phyloP scores from a whole-genome alignment of 2,888 invertebrate genomes.

The Drosophila anomalata region DNA sequence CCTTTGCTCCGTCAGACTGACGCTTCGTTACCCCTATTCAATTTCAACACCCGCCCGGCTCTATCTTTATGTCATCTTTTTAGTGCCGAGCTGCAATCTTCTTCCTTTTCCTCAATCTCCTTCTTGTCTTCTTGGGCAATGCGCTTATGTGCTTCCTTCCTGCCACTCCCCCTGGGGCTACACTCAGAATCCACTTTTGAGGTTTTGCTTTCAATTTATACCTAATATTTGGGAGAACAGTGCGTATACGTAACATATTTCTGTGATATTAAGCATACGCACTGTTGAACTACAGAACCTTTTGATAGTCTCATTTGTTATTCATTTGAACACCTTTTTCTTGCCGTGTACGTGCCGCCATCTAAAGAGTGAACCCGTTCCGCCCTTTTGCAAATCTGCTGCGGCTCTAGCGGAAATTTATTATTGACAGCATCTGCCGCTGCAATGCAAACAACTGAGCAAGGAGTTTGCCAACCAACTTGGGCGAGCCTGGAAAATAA shows the following conservation, averaged over 20 bases:
- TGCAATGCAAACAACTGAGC: conserved; percentile 73
- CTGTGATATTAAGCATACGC: not conserved
- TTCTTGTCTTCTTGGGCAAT: conserved; percentile 55
- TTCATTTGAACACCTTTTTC: conserved; percentile 1
- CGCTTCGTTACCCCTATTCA: conserved; percentile 66
- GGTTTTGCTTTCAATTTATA: not conserved
- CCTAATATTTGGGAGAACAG: not conserved
- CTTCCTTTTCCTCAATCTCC: conserved; percentile 20
- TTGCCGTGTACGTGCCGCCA: conserved; percentile 34
- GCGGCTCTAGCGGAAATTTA: conserved; percentile 80
- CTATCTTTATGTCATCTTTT: conserved; percentile 74
- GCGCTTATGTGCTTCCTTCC: conserved; percentile 76
- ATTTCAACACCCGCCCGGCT: conserved; percentile 69
- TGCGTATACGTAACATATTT: not conserved
- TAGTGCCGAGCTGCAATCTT: conserved; percentile 63
- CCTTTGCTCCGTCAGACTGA: conserved; percentile 8
- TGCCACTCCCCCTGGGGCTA: conserved; percentile 40
- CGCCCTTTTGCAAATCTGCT: conserved; percentile 70
- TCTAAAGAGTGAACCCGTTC: conserved; percentile 31
- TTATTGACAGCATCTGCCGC: conserved; percentile 80
- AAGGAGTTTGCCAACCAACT: conserved; percentile 35
- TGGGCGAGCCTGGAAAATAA: conserved; percentile 8
- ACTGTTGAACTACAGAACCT: not conserved
- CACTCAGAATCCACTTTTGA: not conserved
- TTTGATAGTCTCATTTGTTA: no score